Percentiles rank a stretch among this genome's conserved stretches.
Evolutionary conservation across 2,888 invertebrate genomes (phyloP).

Genomic region (Lasioglossum villosulum): DNA sequence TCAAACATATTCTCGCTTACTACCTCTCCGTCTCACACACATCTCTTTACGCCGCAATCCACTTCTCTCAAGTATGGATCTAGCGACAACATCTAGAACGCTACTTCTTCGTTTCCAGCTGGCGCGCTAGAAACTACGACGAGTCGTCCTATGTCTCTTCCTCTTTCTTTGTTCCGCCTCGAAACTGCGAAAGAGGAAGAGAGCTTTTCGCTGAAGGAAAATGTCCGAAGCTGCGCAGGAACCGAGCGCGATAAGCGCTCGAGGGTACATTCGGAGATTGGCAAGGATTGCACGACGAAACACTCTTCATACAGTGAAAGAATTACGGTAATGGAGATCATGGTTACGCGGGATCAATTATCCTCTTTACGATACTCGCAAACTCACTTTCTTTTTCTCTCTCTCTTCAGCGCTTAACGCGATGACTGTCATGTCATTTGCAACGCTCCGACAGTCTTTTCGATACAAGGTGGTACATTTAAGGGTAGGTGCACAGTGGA

Average conservation of each 20-base stretch:
- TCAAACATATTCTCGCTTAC: not conserved
- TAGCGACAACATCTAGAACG: constrained; percentile 27
- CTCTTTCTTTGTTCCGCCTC: constrained; percentile 8
- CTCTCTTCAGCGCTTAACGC: not conserved
- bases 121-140: constrained; percentile 30
- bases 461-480: no score
- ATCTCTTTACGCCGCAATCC: constrained; percentile 46
- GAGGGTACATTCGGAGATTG: constrained; percentile 33
- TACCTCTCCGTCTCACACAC: not conserved
- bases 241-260: constrained; percentile 18
- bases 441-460: no score
- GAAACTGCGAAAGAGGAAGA: constrained; percentile 29
- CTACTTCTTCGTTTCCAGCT: constrained; percentile 26
- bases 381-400: no score
- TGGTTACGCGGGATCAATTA: constrained; percentile 22
- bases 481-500: no score
- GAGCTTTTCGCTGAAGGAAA: constrained; percentile 22
- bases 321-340: constrained; percentile 20
- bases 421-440: not conserved
- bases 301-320: constrained; percentile 17
- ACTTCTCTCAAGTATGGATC: constrained; percentile 56
- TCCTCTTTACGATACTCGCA: not conserved
- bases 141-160: constrained; percentile 42
- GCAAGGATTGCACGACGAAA: constrained; percentile 6
- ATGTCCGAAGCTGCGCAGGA: constrained; percentile 28